Evolutionary conservation across 2,113 vertebrate genomes (phyloP).

Genomic region (Trachemys scripta): DNA sequence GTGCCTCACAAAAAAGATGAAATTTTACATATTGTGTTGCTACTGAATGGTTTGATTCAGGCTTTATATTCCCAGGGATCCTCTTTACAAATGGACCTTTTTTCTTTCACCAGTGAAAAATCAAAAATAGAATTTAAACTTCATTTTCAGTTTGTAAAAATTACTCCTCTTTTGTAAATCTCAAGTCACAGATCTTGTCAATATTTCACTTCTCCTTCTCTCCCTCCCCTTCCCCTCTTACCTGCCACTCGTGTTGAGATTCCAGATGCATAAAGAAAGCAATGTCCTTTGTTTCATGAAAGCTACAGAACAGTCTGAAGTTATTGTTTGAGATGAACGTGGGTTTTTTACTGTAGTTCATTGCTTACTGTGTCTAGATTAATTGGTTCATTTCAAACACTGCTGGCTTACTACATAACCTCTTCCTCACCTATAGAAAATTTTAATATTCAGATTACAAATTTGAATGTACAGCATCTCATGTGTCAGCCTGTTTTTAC

Average conservation of each 20-base stretch:
- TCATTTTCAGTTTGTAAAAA: neutral
- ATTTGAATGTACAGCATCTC: neutral
- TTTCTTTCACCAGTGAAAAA: neutral
- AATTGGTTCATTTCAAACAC: neutral
- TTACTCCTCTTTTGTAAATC: neutral
- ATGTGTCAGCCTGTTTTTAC: neutral
- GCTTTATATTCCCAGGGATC: neutral
- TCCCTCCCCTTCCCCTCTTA: neutral
- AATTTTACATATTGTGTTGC: neutral
- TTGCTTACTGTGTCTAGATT: neutral
- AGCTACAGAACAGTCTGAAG: too few species aligned
- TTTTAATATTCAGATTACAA: neutral
- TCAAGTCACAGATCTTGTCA: neutral
- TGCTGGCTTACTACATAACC: neutral
- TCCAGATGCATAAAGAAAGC: neutral
- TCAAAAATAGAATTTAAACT: neutral
- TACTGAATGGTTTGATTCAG: neutral
- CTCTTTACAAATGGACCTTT: neutral
- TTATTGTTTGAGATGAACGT: neutral
- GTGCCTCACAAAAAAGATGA: neutral
- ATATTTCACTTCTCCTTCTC: neutral
- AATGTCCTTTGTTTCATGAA: neutral
- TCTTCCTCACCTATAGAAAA: neutral
- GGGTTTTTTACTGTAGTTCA: neutral
- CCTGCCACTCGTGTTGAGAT: neutral